Base-by-base conservation (phyloP, 2,888 invertebrate species). In the Tachystola acroxantha region DNA sequence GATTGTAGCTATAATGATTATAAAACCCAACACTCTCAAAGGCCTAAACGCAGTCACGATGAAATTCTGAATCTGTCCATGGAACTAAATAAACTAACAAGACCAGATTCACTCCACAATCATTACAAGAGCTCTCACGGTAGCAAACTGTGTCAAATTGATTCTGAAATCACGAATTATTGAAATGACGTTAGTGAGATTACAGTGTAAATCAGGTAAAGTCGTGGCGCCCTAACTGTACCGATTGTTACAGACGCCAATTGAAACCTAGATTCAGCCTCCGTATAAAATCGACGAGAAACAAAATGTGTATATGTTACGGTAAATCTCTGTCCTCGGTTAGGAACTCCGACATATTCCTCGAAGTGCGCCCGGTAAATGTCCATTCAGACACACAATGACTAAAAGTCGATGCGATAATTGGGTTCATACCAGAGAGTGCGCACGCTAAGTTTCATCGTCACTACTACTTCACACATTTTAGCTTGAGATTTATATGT, bases 221-320 rank as follows among this genome's bases (percentile, higher is more conserved):
- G 56, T 70, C 70, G 71, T 69, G 70, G 48, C 53, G 48, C 34
- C 48, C 48, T 73, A 73, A 76, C 70, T 71, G 75, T 74, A 70
- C 39, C 48, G 54, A 65, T 68, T 59, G 60, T 60, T 63, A 50
- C 22, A 36, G 42, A 43, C 41, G 41, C 24, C 42, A 47, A 47
- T 47, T 38, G 49, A 38, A 48, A 45, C 52, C 53, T 53, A 56
- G 53, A 53, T 57, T 48, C 39, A 30, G 34, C 34, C 40, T 33
- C 32, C 16, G 16, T 6, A 16, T 10, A 14, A 42, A 39, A 36
- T 36, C 37, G 46, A 41, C 32, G 7, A 13, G 5, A 13, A 20
- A 22, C n/a, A 12, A 7, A 36, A 26, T 36, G 32, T 20, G n/a
- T n/a, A n/a, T n/a, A n/a, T n/a, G n/a, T n/a, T n/a, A n/a, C n/a